Evolutionary conservation across 2,113 vertebrate species (phyloP).

Genomic region (Sarotherodon lohbergeri): DNA sequence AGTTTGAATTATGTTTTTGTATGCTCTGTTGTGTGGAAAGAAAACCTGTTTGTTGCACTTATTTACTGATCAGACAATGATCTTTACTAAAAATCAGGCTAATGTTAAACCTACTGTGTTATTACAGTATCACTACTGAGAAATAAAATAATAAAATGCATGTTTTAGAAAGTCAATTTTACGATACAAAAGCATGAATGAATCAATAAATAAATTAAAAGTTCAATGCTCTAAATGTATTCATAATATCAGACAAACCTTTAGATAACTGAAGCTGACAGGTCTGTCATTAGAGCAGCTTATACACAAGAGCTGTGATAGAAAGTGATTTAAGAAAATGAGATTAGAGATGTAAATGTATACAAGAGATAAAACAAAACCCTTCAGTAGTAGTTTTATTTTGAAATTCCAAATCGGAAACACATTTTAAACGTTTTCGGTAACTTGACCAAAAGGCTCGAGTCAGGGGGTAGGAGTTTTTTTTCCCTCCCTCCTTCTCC

Average conservation of each 20-base stretch:
- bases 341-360: not conserved
- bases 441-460: not conserved
- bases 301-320: not conserved
- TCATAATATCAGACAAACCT: not conserved
- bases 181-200: not conserved
- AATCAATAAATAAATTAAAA: not conserved
- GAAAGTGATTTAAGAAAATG: not conserved
- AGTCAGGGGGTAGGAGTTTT: not conserved
- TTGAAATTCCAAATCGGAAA: conserved; percentile 11
- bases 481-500: not conserved
- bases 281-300: not conserved
- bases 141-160: not conserved
- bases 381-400: not conserved
- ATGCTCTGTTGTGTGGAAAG: not conserved
- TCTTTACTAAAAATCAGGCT: not conserved
- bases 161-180: not conserved
- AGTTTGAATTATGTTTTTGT: not conserved
- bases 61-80: not conserved
- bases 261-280: not conserved
- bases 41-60: not conserved
- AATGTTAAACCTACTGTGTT: not conserved
- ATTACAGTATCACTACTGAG: not conserved
- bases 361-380: not conserved
- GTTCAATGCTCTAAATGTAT: not conserved
- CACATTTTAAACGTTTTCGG: fast-evolving